These are phyloP conservation scores for Odontomachus brunneus DNA, from an alignment of 1,140 invertebrate species.

Conservation along the genomic window DNA sequence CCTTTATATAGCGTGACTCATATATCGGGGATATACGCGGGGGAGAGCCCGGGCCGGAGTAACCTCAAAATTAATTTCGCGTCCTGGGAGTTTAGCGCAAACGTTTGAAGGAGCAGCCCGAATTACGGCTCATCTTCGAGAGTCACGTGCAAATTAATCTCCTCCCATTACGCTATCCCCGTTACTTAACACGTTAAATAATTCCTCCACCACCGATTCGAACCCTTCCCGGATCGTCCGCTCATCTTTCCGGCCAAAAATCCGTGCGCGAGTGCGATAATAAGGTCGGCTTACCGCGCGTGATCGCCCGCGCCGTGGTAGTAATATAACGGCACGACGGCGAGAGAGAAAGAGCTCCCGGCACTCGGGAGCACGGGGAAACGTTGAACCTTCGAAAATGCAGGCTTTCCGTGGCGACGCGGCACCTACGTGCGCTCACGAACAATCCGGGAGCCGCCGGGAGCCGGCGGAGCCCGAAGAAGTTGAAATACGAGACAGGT, in stretches of 20 bases:
- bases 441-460: not conserved
- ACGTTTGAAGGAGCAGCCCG: conserved; percentile 35
- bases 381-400: conserved; percentile 43
- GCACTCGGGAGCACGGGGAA: not conserved
- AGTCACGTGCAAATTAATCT: conserved; percentile 54
- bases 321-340: too few species aligned
- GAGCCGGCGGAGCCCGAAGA: conserved; percentile 36
- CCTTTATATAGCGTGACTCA: conserved; percentile 10
- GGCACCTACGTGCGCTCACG: conserved; percentile 1
- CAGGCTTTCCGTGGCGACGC: conserved; percentile 35
- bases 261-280: too few species aligned
- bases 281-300: too few species aligned
- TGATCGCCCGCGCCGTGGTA: too few species aligned
- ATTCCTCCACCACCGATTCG: not conserved
- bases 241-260: too few species aligned
- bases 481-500: conserved; percentile 67
- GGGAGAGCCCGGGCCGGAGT: not conserved
- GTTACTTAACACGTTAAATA: not conserved
- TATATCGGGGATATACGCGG: not conserved
- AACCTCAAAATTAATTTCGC: conserved; percentile 69
- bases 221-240: too few species aligned
- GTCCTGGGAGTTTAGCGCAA: conserved; percentile 50
- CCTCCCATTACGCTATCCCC: not conserved
- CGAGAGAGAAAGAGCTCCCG: not conserved
- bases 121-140: conserved; percentile 37